Conservation (phyloP, 2,888 invertebrate species). For the Trachelus stipa region DNA sequence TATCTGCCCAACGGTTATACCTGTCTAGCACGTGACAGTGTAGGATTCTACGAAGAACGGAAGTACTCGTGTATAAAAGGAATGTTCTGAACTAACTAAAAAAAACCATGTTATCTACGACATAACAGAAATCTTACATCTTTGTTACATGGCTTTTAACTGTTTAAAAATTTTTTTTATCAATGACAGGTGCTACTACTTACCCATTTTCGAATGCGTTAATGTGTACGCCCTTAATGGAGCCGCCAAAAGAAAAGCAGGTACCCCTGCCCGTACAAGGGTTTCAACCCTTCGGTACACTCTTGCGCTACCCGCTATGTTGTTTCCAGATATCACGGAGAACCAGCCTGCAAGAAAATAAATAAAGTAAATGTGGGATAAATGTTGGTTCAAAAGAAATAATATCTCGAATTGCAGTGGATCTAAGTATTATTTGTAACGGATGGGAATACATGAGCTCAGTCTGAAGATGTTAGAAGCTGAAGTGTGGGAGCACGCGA, state of each 20-base stretch:
- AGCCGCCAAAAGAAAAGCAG: conserved; percentile 60
- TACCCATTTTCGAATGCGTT: conserved; percentile 65
- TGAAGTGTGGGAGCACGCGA: background rate
- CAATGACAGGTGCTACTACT: conserved; percentile 27
- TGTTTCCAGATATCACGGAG: conserved; percentile 65
- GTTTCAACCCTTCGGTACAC: conserved; percentile 62
- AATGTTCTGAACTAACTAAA: background rate
- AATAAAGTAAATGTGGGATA: background rate
- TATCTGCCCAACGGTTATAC: background rate
- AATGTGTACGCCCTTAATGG: conserved; percentile 62
- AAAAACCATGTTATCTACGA: background rate
- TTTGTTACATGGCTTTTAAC: background rate
- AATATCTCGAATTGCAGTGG: background rate
- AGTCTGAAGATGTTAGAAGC: background rate
- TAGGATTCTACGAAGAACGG: background rate
- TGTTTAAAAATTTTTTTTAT: background rate
- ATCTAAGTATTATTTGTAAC: background rate
- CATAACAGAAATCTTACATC: background rate
- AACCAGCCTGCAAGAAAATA: conserved; percentile 64
- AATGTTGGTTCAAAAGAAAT: background rate
- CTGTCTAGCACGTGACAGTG: background rate
- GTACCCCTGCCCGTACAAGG: conserved; percentile 61
- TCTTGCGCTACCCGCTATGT: conserved; percentile 57
- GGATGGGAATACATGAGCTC: background rate
- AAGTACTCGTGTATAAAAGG: background rate